Evolutionary conservation across 1,140 invertebrate species (phyloP), one percentile per base, ranked within the genome.

Genomic region (Limonius californicus): DNA sequence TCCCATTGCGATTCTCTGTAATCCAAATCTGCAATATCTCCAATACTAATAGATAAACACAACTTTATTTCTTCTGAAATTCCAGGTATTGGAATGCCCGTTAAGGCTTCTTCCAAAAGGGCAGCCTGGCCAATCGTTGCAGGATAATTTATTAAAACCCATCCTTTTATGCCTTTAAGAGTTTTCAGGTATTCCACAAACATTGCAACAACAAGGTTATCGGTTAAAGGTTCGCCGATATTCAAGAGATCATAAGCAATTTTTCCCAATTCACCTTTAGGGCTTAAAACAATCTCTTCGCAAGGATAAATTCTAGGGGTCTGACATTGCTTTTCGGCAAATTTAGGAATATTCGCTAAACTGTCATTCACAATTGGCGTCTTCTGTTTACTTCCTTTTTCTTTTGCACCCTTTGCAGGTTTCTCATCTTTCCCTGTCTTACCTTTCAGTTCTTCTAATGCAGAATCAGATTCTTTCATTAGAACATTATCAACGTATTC

Each of bases 111-210:
- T 70, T 86, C 84, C 8, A 86, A 68, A 27, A 80, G 76, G 66
- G 78, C 75, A 30, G 84, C 81, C 73, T 86, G 80, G 12, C 78
- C 68, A 57, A 83, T 81, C 16, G 72, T 80, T 57, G 77, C 78
- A 0, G 85, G 85, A 73, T 82, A 87, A 70, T 87, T 84, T 54
- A 86, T 73, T 16, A 87, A 76, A 32, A 81, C 81, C 79, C 85
- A 87, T 3, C 85, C 84, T 53, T 80, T 68, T 32, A 80, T 77
- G 61, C 79, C 64, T 3, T 67, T 53, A 30, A 82, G 70, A 27
- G 76, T 74, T 73, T 80, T 83, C 15, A 87, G 63, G 69, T 85
- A 86, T 66, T 85, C 83, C 1, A 85, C 73, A 54, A 87, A 71
- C 68, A 83, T 82, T 15, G 79, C 79, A 0, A 80, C 77, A 27